These are phyloP conservation scores for Aromia moschata DNA, from an alignment of 2,888 invertebrate genomes.

Conservation along the genomic window DNA sequence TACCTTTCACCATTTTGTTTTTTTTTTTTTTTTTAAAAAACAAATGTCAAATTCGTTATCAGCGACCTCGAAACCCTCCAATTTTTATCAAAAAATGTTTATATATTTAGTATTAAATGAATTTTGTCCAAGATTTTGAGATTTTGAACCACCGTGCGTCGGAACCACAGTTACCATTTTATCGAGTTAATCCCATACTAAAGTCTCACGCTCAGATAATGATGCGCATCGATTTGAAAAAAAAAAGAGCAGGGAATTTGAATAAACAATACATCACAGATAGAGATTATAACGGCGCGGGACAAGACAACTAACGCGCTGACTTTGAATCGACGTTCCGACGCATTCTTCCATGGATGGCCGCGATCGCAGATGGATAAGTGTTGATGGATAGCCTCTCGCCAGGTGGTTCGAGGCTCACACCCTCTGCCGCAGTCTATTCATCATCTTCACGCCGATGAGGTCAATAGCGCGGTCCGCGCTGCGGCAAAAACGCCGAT, in stretches of 20 bases:
- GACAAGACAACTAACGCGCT: slow-evolving; percentile 39
- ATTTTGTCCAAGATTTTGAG: no score
- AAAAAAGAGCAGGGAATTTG: slow-evolving; percentile 26
- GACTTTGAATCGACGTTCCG: slow-evolving; percentile 32
- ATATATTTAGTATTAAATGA: no score
- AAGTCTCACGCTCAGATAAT: no score
- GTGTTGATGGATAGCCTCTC: slow-evolving; percentile 56
- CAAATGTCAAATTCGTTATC: no score
- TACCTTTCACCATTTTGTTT: no score
- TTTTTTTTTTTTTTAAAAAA: no score
- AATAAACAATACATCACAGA: slow-evolving; percentile 42
- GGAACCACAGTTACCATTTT: no score
- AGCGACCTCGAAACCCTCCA: no score
- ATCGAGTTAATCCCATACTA: no score
- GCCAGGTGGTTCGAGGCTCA: slow-evolving; percentile 54
- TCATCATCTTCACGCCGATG: slow-evolving; percentile 56
- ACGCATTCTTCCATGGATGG: slow-evolving; percentile 41
- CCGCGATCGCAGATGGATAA: slow-evolving; percentile 48
- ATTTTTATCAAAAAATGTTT: no score
- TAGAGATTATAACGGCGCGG: slow-evolving; percentile 31
- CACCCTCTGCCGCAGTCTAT: slow-evolving; percentile 53
- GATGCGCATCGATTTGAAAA: no score
- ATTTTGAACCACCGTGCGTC: no score
- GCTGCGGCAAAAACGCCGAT: slow-evolving; percentile 7
- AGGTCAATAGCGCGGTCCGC: slow-evolving; percentile 37